These are phyloP conservation scores for Eurystomus gularis DNA, from an alignment of 2,113 vertebrate genomes.

Conservation along the genomic window DNA sequence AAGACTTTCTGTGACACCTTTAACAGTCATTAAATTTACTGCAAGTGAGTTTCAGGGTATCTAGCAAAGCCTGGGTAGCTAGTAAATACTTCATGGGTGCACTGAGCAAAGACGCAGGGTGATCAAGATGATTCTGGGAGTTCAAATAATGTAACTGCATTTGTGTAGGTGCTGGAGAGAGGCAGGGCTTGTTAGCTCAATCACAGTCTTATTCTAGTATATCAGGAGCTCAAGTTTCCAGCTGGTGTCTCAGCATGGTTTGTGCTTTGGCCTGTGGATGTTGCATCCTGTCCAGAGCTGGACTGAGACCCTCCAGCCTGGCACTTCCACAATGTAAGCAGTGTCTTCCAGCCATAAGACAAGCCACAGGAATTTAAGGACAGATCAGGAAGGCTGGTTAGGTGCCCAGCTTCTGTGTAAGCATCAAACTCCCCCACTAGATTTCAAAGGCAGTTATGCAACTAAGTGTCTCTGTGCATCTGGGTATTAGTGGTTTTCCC, in stretches of 20 bases:
- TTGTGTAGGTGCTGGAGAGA: not conserved
- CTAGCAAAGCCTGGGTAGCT: not conserved
- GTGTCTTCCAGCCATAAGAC: not conserved
- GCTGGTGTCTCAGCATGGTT: not conserved
- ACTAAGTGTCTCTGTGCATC: not conserved
- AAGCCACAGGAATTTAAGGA: not conserved
- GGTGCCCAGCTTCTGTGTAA: not conserved
- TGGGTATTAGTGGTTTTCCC: not conserved
- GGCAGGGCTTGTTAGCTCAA: not conserved
- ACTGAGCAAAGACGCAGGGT: not conserved
- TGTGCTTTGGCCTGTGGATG: not conserved
- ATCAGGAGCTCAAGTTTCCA: not conserved
- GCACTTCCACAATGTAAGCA: not conserved
- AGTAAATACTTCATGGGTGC: not conserved
- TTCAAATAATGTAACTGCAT: not conserved
- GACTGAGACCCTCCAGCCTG: not conserved
- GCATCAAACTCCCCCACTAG: not conserved
- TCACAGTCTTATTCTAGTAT: not conserved
- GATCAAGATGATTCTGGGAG: not conserved
- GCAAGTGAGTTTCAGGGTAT: not conserved
- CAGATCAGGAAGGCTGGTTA: not conserved
- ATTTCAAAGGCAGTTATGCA: not conserved
- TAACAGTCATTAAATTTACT: not conserved
- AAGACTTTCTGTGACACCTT: not conserved
- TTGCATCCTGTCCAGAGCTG: not conserved